Conservation (phyloP, 2,888 invertebrate species). For the Aromia moschata region DNA sequence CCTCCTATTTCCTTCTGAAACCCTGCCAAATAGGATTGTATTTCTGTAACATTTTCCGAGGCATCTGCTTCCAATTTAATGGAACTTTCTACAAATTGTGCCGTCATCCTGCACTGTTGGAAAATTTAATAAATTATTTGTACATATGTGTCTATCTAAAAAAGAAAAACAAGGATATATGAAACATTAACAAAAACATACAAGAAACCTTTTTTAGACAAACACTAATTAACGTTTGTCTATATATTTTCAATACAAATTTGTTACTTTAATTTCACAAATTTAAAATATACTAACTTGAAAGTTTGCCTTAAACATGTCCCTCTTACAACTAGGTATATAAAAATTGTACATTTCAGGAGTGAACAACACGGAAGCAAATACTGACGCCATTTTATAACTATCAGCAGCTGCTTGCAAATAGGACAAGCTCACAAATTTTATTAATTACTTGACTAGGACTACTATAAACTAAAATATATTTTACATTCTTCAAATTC, state of each 20-base stretch:
- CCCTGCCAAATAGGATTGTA: constrained; percentile 82
- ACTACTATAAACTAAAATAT: constrained; percentile 22
- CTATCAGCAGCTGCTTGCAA: constrained; percentile 45
- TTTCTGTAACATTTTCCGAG: constrained; percentile 70
- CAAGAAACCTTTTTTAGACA: too few species aligned
- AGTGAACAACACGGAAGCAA: constrained; percentile 18
- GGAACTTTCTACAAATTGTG: constrained; percentile 57
- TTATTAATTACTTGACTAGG: constrained; percentile 3
- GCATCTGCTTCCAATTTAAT: constrained; percentile 64
- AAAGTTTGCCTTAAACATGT: constrained; percentile 4
- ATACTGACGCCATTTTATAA: constrained; percentile 53
- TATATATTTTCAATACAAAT: too few species aligned
- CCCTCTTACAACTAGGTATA: constrained; percentile 4
- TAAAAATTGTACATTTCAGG: constrained; percentile 11
- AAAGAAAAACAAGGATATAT: too few species aligned
- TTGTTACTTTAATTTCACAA: too few species aligned
- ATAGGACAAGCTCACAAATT: constrained; percentile 38
- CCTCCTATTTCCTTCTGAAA: constrained; percentile 82
- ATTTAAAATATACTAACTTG: constrained; percentile 8
- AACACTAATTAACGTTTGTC: too few species aligned
- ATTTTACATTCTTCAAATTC: constrained; percentile 28
- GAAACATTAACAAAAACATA: too few species aligned
- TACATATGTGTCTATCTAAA: too few species aligned
- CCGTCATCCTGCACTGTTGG: constrained; percentile 59
- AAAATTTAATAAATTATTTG: too few species aligned